Evolutionary conservation across 1,140 invertebrate genomes (phyloP).

Genomic region (Stegodyphus mimosarum): DNA sequence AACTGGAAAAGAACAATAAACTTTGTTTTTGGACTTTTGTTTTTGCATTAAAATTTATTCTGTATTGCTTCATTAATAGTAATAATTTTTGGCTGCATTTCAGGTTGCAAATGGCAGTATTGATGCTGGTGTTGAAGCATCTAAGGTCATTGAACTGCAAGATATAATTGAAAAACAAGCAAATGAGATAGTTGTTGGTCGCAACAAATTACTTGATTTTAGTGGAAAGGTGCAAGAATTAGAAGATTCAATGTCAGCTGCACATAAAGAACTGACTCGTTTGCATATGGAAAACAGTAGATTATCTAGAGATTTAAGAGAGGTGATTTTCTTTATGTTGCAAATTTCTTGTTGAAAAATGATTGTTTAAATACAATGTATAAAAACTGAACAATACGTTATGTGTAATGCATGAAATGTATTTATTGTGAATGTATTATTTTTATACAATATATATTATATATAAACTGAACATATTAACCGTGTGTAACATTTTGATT

Average conservation of each 20-base stretch:
- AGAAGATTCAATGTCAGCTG: constrained; percentile 87
- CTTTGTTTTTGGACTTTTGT: too few relatives aligned
- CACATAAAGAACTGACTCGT: constrained; percentile 91
- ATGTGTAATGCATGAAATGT: too few relatives aligned
- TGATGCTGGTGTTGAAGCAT: constrained; percentile 75
- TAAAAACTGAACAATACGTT: too few relatives aligned
- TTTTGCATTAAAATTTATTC: background rate
- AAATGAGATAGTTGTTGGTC: constrained; percentile 86
- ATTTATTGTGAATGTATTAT: too few relatives aligned
- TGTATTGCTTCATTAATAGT: background rate
- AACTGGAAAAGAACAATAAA: too few relatives aligned
- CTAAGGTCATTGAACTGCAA: constrained; percentile 84
- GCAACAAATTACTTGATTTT: constrained; percentile 87
- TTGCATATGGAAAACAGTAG: constrained; percentile 91
- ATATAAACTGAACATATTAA: too few relatives aligned
- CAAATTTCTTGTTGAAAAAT: too few relatives aligned
- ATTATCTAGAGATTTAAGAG: constrained; percentile 87
- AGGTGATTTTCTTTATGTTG: constrained; percentile 65
- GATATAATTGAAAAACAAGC: constrained; percentile 92
- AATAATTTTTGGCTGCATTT: background rate
- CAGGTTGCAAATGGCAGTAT: constrained; percentile 73
- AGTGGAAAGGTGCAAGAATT: constrained; percentile 88
- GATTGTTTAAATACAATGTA: too few relatives aligned
- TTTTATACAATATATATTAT: too few relatives aligned
- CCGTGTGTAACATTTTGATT: too few relatives aligned